phyloP scores from a whole-genome alignment of 2,113 vertebrate species.

The Dolichotis patagonum region DNA sequence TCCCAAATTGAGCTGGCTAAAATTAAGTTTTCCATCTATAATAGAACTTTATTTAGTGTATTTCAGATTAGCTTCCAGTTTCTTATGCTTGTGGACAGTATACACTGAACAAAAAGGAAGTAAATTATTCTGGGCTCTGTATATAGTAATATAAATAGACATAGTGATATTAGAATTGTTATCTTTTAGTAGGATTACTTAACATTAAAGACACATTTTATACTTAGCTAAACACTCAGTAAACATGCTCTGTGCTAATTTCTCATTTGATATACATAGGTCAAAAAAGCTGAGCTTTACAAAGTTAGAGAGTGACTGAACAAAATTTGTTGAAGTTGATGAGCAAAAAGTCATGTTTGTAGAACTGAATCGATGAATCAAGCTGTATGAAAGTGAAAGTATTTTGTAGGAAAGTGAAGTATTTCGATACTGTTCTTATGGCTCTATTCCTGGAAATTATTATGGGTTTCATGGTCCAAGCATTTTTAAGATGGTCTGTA shows the following conservation, averaged over 20 bases:
- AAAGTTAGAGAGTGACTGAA: slow-evolving; percentile 4
- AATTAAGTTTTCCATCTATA: neutral
- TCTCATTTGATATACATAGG: neutral
- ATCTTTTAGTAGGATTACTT: neutral
- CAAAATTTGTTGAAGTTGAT: slow-evolving; percentile 50
- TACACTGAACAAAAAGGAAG: neutral
- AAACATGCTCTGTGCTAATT: neutral
- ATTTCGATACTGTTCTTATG: slow-evolving; percentile 8
- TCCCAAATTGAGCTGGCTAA: neutral
- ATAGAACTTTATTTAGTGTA: neutral
- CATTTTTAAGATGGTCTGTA: slow-evolving; percentile 13
- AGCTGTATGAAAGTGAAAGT: slow-evolving; percentile 18
- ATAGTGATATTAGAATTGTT: neutral
- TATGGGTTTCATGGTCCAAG: neutral
- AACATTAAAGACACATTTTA: slow-evolving; percentile 19
- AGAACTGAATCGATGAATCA: slow-evolving; percentile 35
- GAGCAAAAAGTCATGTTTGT: neutral
- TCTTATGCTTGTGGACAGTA: neutral
- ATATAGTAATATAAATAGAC: slow-evolving; percentile 25
- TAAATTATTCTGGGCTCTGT: neutral
- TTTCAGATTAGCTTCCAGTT: neutral
- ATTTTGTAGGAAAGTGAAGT: neutral
- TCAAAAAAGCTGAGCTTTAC: neutral
- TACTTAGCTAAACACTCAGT: neutral
- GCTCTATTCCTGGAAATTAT: neutral